Evolutionary conservation across 2,797 vertebrate genomes (phyloP).

Genomic region (Synanceia verrucosa): DNA sequence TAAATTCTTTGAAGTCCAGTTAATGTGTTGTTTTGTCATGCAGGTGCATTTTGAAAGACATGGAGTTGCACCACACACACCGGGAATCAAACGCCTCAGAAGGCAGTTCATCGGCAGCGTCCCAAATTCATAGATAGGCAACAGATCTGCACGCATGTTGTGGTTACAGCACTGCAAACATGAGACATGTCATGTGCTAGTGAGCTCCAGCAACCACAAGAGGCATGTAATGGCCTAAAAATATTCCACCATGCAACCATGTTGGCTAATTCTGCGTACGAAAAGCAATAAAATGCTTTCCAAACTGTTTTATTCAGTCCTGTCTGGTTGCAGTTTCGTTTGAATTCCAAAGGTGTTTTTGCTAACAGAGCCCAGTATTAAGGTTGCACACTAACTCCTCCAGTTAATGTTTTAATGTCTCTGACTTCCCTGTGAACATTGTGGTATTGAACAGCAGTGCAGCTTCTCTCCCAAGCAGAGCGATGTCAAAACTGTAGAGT

Average conservation of each 20-base stretch:
- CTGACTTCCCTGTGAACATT: constrained; percentile 16
- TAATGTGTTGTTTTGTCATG: background rate
- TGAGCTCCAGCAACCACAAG: constrained; percentile 1
- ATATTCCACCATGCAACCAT: background rate
- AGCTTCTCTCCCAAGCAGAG: constrained; percentile 18
- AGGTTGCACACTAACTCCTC: no score
- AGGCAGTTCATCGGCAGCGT: background rate
- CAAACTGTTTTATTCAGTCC: background rate
- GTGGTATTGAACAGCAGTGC: constrained; percentile 21
- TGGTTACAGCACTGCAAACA: background rate
- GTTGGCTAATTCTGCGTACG: background rate
- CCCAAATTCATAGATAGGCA: background rate
- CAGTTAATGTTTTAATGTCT: constrained; percentile 18
- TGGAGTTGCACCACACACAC: background rate
- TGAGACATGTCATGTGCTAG: constrained; percentile 5
- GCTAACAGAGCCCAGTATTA: no score
- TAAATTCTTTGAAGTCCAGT: background rate
- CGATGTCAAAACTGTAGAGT: constrained; percentile 48
- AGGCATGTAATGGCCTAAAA: background rate
- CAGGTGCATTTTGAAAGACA: background rate
- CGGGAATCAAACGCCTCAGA: background rate
- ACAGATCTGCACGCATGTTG: background rate
- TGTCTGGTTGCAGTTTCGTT: background rate
- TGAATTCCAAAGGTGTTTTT: no score
- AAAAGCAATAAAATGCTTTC: background rate